Conservation (phyloP, 2,797 vertebrate species). For the Chloroceryle amazona region DNA sequence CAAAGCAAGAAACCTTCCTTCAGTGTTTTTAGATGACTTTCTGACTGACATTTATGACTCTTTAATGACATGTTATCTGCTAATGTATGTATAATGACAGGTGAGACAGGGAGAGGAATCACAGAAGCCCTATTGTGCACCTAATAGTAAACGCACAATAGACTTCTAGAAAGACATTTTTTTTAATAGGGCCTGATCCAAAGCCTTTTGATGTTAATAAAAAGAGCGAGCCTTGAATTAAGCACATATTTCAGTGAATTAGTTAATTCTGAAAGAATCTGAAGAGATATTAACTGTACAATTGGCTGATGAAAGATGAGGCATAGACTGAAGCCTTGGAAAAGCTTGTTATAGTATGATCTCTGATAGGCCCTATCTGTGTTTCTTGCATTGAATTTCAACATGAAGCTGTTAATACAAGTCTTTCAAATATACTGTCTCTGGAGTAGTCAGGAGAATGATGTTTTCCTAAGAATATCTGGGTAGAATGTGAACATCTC, state of each 20-base stretch:
- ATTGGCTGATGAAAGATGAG: conserved; percentile 25
- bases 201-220: conserved; percentile 43
- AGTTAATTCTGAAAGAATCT: conserved; percentile 24
- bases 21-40: background rate
- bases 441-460: background rate
- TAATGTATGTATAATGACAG: background rate
- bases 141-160: conserved; percentile 6
- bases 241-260: background rate
- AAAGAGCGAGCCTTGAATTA: conserved; percentile 15
- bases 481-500: background rate
- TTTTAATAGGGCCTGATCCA: background rate
- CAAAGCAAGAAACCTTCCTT: conserved; percentile 16
- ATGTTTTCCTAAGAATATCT: background rate
- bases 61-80: conserved; percentile 29
- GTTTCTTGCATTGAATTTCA: background rate
- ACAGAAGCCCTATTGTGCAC: conserved; percentile 35
- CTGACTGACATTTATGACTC: conserved; percentile 21
- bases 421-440: background rate
- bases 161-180: background rate
- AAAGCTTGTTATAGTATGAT: background rate
- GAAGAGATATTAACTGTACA: background rate
- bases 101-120: background rate
- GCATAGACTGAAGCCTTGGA: background rate
- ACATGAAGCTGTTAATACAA: background rate
- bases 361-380: background rate